These are phyloP conservation scores for Tychaedon coryphoeus DNA, from an alignment of 2,113 vertebrate genomes.

Conservation along the genomic window DNA sequence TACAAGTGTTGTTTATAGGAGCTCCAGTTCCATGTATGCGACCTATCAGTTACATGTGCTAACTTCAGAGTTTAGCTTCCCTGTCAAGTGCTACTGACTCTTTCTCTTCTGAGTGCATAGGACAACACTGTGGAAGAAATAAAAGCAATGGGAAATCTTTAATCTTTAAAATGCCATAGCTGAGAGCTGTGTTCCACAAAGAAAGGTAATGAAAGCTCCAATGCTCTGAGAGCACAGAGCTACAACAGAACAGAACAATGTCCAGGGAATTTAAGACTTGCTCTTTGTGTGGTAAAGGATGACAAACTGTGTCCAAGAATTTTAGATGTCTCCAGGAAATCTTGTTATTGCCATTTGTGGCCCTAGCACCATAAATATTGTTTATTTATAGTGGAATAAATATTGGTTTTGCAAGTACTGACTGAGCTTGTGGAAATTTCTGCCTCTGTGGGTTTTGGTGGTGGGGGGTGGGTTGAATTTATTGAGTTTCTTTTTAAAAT, in stretches of 20 bases:
- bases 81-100: neutral
- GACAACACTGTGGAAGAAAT: neutral
- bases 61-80: neutral
- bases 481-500: neutral
- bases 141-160: neutral
- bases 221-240: neutral
- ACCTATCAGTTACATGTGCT: neutral
- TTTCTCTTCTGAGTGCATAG: neutral
- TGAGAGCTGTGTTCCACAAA: neutral
- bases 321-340: neutral
- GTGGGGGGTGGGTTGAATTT: rapidly evolving
- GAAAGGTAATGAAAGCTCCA: neutral
- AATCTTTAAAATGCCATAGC: neutral
- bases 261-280: neutral
- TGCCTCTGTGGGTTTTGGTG: neutral
- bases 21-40: neutral
- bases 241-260: neutral
- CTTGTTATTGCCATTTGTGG: neutral
- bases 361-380: neutral
- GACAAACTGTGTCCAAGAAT: neutral
- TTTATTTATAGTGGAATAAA: neutral
- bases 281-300: neutral
- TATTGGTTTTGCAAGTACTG: neutral
- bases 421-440: neutral
- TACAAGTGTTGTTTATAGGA: neutral